Conservation (phyloP, 2,797 vertebrate species). For the Gallirallus australis region DNA sequence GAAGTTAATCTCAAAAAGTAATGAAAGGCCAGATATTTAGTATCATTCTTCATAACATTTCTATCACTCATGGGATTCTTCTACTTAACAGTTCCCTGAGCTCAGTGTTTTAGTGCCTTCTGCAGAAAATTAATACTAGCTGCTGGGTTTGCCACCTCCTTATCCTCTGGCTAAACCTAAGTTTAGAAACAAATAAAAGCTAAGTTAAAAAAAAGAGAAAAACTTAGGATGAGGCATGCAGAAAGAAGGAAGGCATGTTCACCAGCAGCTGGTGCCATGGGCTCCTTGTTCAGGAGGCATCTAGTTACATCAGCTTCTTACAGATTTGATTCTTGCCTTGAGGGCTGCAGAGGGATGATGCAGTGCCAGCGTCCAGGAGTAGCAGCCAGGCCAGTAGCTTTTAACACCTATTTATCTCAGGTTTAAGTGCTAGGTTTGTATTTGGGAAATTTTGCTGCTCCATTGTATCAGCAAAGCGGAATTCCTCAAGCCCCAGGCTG, state of each 20-base stretch:
- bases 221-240: neutral
- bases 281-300: neutral
- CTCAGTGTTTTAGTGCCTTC: neutral
- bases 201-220: neutral
- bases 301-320: neutral
- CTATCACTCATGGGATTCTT: neutral
- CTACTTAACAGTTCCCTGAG: neutral
- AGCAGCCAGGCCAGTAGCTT: neutral
- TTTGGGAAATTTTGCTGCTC: neutral
- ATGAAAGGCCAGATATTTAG: neutral
- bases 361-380: neutral
- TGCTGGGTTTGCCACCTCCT: neutral
- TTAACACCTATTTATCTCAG: neutral
- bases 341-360: neutral
- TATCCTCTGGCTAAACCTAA: neutral
- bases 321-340: neutral
- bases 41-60: neutral
- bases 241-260: neutral
- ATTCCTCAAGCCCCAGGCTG: neutral
- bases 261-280: neutral
- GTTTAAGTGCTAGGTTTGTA: neutral
- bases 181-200: neutral
- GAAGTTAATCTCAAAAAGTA: neutral
- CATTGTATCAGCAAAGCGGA: neutral
- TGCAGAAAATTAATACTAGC: neutral